A percentile compares a stretch with the other conserved stretches of the same genome.
These are phyloP conservation scores for Malurus leucopterus DNA, from an alignment of 2,797 vertebrate species.

Conservation along the genomic window DNA sequence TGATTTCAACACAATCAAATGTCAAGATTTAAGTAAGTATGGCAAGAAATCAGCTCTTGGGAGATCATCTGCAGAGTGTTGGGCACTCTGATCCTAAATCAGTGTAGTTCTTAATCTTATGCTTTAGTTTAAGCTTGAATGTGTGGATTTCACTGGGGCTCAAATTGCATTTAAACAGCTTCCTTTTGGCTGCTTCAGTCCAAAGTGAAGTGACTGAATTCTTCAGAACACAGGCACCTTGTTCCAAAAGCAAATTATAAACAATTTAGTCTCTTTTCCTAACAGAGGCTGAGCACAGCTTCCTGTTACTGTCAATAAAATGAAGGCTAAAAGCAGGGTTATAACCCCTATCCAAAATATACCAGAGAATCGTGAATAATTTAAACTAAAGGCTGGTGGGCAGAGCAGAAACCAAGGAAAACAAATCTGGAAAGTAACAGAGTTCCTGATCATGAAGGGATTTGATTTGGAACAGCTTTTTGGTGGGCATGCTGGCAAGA, in stretches of 20 bases:
- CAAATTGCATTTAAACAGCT: neutral
- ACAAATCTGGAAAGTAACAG: neutral
- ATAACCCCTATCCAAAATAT: neutral
- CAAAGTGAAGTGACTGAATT: neutral
- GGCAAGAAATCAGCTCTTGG: neutral
- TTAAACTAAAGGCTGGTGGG: neutral
- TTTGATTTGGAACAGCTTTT: neutral
- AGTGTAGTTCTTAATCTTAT: neutral
- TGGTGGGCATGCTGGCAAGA: neutral
- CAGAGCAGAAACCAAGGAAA: neutral
- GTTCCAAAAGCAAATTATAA: neutral
- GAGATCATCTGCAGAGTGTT: neutral
- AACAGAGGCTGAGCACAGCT: neutral
- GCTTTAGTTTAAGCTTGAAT: neutral
- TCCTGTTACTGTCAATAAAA: neutral
- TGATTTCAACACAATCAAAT: slow-evolving; percentile 80
- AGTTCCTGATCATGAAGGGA: neutral
- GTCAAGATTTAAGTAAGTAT: slow-evolving; percentile 82
- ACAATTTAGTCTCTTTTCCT: neutral
- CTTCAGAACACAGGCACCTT: neutral
- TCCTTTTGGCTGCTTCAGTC: neutral
- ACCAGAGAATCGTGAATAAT: neutral
- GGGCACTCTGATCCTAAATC: neutral
- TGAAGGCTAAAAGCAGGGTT: neutral
- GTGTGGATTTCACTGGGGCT: neutral